Evolutionary conservation across 2,888 invertebrate genomes (phyloP).

Genomic region (Tanaodytes sp.): DNA sequence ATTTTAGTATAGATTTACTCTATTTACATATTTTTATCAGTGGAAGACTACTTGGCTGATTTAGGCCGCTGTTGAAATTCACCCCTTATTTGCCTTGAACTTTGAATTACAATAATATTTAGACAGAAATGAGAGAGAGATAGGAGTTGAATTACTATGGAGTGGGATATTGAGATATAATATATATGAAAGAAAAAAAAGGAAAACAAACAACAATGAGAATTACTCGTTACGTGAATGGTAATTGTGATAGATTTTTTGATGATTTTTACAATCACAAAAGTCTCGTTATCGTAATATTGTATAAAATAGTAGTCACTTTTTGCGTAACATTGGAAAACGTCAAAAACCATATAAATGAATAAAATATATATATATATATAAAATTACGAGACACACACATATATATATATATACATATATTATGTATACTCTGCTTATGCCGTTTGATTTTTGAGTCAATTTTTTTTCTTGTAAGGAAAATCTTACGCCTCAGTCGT

Average conservation of each 20-base stretch:
- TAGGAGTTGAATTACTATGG: constrained; percentile 54
- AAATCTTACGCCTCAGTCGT: constrained; percentile 11
- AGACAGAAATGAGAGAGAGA: constrained; percentile 55
- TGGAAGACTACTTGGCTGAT: constrained; percentile 73
- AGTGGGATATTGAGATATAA: constrained; percentile 59
- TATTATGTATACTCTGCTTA: constrained; percentile 60
- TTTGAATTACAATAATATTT: constrained; percentile 72
- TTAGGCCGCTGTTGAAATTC: constrained; percentile 74
- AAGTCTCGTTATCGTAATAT: constrained; percentile 74
- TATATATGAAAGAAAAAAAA: constrained; percentile 58
- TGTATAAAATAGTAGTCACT: constrained; percentile 72
- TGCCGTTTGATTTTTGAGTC: constrained; percentile 53
- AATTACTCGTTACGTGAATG: constrained; percentile 72
- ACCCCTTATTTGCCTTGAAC: constrained; percentile 74
- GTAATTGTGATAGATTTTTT: constrained; percentile 80
- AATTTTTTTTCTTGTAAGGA: constrained; percentile 14
- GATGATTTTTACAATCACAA: constrained; percentile 81
- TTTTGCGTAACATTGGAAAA: constrained; percentile 68
- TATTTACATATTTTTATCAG: constrained; percentile 74
- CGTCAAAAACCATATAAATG: too few relatives aligned
- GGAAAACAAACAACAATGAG: constrained; percentile 60
- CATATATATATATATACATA: constrained; percentile 26
- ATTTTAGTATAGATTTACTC: constrained; percentile 74
- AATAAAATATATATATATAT: constrained; percentile 48
- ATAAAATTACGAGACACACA: not conserved